Percentiles rank a stretch among this genome's conserved stretches.
Conservation (phyloP, 2,888 invertebrate genomes). For the Sminthurides aquaticus region DNA sequence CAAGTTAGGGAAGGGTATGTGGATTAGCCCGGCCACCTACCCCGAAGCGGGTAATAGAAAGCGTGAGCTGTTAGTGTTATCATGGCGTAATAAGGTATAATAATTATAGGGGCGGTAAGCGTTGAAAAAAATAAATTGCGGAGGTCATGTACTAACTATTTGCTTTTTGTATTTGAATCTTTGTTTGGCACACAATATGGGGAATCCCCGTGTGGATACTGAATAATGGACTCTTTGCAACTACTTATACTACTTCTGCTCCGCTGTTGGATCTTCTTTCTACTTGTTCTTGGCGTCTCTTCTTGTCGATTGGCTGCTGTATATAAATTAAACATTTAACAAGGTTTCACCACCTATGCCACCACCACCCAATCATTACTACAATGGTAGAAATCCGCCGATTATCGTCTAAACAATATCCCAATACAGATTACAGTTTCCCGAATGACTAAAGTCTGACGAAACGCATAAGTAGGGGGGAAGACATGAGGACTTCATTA, state of each 20-base stretch:
- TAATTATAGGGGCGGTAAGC: no score
- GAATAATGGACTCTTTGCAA: no score
- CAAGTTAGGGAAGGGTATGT: background rate
- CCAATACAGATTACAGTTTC: slow-evolving; percentile 21
- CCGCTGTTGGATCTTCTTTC: no score
- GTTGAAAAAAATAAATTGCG: no score
- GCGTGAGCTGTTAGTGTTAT: no score
- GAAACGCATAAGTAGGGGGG: no score
- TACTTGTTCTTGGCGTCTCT: background rate
- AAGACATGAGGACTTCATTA: background rate
- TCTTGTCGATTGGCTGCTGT: background rate
- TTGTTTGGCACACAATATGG: no score
- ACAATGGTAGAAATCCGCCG: slow-evolving; percentile 28
- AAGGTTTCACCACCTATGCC: slow-evolving; percentile 32
- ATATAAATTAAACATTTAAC: slow-evolving; percentile 1
- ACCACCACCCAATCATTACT: slow-evolving; percentile 31
- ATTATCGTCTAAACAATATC: slow-evolving; percentile 29
- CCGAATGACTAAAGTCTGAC: slow-evolving; percentile 17
- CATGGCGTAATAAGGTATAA: no score
- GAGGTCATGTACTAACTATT: slow-evolving; percentile 1
- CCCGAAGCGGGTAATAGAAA: no score
- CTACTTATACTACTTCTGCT: no score
- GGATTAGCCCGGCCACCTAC: no score
- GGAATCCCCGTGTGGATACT: no score
- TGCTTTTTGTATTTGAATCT: background rate